Conservation (phyloP, 2,797 vertebrate species). For the Chrysolophus pictus region DNA sequence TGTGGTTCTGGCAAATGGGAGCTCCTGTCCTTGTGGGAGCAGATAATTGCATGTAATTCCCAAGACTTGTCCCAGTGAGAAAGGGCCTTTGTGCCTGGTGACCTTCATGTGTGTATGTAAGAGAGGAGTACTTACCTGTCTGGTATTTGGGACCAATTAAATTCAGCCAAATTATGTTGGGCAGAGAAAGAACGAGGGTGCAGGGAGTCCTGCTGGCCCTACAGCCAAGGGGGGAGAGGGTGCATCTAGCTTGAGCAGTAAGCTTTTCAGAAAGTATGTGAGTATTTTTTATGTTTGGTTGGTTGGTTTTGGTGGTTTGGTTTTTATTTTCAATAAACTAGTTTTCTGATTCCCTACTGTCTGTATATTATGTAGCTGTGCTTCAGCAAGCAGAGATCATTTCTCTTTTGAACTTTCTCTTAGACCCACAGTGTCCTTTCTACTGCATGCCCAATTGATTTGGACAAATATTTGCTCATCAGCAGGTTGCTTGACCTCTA, state of each 20-base stretch:
- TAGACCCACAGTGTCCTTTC: neutral
- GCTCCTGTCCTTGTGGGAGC: neutral
- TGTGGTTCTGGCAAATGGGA: neutral
- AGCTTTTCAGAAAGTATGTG: neutral
- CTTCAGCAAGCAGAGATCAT: neutral
- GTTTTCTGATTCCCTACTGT: conserved; percentile 13
- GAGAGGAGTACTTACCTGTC: neutral
- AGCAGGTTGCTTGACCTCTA: neutral
- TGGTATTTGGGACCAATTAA: conserved; percentile 6
- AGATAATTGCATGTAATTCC: neutral
- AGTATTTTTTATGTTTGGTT: neutral
- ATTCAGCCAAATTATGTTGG: neutral
- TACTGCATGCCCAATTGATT: neutral
- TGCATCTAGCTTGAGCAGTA: conserved; percentile 1
- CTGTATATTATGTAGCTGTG: neutral
- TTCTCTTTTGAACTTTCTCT: neutral
- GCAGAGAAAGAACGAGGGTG: neutral
- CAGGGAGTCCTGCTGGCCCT: neutral
- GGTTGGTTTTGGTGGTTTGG: neutral
- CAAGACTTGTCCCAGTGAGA: neutral
- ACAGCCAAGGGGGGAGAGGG: neutral
- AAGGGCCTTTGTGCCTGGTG: neutral
- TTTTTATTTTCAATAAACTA: conserved; percentile 36
- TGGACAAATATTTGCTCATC: neutral
- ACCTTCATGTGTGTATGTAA: neutral